phyloP scores from a whole-genome alignment of 2,113 vertebrate genomes.

The Herpailurus yagouaroundi region DNA sequence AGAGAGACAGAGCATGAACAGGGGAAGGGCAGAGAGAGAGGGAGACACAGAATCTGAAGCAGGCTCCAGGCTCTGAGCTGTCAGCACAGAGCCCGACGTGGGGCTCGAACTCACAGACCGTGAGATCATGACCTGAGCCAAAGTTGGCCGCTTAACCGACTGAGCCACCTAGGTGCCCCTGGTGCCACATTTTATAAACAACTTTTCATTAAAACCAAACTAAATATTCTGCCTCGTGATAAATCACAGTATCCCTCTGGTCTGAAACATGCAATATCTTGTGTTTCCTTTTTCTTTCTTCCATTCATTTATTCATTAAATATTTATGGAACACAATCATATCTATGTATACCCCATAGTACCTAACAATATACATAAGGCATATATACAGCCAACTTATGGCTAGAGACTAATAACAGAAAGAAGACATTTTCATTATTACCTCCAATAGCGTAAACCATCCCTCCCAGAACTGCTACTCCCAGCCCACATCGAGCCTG shows the following conservation, averaged over 20 bases:
- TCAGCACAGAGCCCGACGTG: no score
- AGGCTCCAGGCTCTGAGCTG: no score
- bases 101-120: no score
- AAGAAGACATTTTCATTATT: conserved; percentile 69
- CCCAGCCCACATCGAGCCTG: conserved; percentile 97
- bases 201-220: conserved; percentile 29
- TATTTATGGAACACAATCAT: not conserved
- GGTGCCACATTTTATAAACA: not conserved
- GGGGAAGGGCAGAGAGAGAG: no score
- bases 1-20: no score
- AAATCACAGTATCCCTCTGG: not conserved
- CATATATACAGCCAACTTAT: conserved; percentile 18
- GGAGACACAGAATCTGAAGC: no score
- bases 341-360: not conserved
- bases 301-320: conserved; percentile 24
- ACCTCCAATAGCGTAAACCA: conserved; percentile 99
- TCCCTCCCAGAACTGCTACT: conserved; percentile 94
- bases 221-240: conserved; percentile 32
- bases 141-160: no score
- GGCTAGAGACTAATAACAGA: conserved; percentile 6
- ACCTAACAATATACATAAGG: conserved; percentile 1
- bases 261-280: conserved; percentile 23
- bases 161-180: not conserved
- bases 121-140: no score
- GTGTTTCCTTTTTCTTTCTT: not conserved